A percentile compares a stretch with the other conserved stretches of the same genome.
Conservation (phyloP, 2,797 vertebrate species). For the Enteromius argenteus region DNA sequence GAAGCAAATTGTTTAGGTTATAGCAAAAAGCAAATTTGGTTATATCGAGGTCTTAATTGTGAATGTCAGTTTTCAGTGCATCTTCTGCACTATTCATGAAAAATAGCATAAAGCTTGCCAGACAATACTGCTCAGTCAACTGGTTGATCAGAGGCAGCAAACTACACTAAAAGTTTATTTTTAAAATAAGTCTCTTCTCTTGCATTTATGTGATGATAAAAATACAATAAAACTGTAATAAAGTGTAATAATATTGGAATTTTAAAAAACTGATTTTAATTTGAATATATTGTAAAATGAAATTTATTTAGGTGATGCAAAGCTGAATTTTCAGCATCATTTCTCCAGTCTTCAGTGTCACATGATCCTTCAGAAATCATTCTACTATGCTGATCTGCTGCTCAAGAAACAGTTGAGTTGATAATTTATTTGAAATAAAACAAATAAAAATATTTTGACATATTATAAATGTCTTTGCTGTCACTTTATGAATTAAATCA, state of each 20-base stretch:
- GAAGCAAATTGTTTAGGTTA: background rate
- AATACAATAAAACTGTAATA: background rate
- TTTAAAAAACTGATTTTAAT: background rate
- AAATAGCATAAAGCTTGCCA: background rate
- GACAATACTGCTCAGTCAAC: background rate
- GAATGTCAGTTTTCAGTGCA: background rate
- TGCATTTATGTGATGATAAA: background rate
- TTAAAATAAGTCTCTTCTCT: background rate
- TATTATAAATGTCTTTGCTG: background rate
- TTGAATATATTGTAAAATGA: background rate
- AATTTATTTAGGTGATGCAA: background rate
- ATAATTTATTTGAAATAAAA: background rate
- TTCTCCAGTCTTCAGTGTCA: background rate
- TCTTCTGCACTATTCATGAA: background rate
- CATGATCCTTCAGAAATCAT: background rate
- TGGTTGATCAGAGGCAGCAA: background rate
- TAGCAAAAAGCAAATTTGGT: background rate
- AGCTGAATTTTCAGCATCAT: background rate
- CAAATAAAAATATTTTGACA: background rate
- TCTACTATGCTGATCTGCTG: background rate
- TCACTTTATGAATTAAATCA: too few relatives aligned
- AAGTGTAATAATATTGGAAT: background rate
- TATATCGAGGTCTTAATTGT: background rate
- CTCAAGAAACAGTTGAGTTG: background rate
- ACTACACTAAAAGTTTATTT: background rate